Percentiles rank a stretch among this genome's conserved stretches.
Evolutionary conservation across 2,113 vertebrate species (phyloP).

Genomic region (Rynchops niger): DNA sequence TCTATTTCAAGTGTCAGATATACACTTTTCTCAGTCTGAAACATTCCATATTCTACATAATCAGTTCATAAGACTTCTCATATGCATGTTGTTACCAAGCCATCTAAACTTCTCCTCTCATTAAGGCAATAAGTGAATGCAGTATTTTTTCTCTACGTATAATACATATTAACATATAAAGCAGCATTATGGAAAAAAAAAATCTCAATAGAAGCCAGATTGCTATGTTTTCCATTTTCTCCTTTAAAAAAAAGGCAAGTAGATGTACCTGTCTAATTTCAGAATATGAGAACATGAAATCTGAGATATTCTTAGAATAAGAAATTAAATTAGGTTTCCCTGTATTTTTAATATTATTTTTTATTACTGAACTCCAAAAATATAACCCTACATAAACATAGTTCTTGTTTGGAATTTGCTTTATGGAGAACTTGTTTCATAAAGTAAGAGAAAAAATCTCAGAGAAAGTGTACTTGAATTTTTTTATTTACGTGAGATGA

Average conservation of each 20-base stretch:
- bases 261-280: background rate
- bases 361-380: background rate
- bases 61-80: background rate
- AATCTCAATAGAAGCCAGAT: background rate
- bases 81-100: background rate
- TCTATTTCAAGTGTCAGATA: background rate
- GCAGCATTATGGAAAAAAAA: background rate
- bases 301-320: background rate
- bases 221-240: background rate
- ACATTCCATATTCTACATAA: background rate
- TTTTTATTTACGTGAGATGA: background rate
- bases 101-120: background rate
- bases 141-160: background rate
- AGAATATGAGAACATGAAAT: background rate
- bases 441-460: background rate
- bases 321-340: background rate
- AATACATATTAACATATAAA: background rate
- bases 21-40: background rate
- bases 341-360: background rate
- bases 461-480: background rate
- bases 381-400: background rate
- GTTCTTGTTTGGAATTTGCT: background rate
- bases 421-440: background rate
- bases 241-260: background rate
- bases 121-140: background rate